Evolutionary conservation across 2,797 vertebrate species (phyloP), one percentile per base, ranked within the genome.

Genomic region (Ispidina picta): DNA sequence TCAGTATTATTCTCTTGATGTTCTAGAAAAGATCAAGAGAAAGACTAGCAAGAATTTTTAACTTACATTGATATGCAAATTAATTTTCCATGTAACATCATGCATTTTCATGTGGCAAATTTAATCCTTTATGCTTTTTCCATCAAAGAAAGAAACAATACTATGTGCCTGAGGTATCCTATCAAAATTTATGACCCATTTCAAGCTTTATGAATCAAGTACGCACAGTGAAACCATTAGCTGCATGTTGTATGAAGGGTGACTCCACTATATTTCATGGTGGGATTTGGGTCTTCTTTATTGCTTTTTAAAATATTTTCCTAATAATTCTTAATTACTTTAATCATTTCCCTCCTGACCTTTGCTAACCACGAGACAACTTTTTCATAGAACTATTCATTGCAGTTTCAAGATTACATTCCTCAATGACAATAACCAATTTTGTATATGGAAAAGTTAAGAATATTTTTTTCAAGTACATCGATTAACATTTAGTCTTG

Each of bases 11-110:
- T 72, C 10, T 86, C 52, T 54, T 22, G 11, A 54, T 56, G 44
- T 83, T 93, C 68, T 49, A 73, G 29, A 43, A 63, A 79, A 86
- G 58, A 73, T 88, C 84, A 76, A 79, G n/a, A 86, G 58, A 75
- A 87, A 51, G 10, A 52, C 31, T 89, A 83, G 28, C 12, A 86
- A 81, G 52, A 22, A 48, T 83, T 89, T 83, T 81, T 89, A 74
- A 55, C 19, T 70, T 81, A 15, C 33, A 81, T 62, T 78, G 39
- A 75, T 41, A 92, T 56, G 41, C 29, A 92, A 88, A 86, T 86
- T 84, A 79, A 22, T 88, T 73, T 91, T 15, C 77, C 12, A 12
- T 37, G 26, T 48, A 82, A 16, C 12, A 21, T 44, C n/a, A 60
- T 77, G 17, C 31, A 72, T 83, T 91, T 90, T 60, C 29, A 39